These are phyloP conservation scores for Apodemia hepburni DNA, from an alignment of 2,888 invertebrate species.

Conservation along the genomic window DNA sequence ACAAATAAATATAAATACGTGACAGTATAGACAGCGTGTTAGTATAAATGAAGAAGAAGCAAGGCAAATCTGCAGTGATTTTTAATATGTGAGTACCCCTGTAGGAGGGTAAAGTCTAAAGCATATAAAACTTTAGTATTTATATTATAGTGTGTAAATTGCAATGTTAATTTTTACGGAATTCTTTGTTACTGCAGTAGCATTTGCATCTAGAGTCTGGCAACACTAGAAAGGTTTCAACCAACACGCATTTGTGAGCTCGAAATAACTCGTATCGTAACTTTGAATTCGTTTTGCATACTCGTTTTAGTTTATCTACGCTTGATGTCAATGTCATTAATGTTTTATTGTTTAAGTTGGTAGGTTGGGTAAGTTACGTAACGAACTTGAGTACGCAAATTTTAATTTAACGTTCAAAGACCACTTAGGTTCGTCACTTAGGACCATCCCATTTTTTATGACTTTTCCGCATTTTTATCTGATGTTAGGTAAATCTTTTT, in stretches of 20 bases:
- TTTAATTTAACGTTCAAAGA: neutral
- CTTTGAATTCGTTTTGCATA: constrained; percentile 28
- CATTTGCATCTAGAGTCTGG: neutral
- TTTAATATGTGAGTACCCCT: too few species aligned
- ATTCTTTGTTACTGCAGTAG: neutral
- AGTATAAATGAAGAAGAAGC: too few species aligned
- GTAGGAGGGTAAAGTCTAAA: too few species aligned
- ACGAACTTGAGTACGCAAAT: neutral
- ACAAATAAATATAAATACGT: too few species aligned
- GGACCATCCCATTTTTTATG: too few species aligned
- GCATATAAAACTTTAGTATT: too few species aligned
- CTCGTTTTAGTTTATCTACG: constrained; percentile 24
- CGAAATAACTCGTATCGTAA: constrained; percentile 35
- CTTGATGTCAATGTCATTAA: constrained; percentile 32
- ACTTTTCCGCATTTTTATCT: too few species aligned
- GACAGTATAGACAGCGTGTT: too few species aligned
- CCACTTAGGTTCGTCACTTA: too few species aligned
- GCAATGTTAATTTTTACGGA: neutral
- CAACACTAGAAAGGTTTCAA: constrained; percentile 13
- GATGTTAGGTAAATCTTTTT: too few species aligned
- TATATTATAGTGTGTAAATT: neutral
- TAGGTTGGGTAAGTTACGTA: constrained; percentile 8
- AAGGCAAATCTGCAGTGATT: too few species aligned
- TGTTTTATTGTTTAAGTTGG: constrained; percentile 27
- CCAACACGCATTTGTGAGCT: constrained; percentile 25